Evolutionary conservation across 2,797 vertebrate genomes (phyloP).

Genomic region (Tragelaphus oryx): DNA sequence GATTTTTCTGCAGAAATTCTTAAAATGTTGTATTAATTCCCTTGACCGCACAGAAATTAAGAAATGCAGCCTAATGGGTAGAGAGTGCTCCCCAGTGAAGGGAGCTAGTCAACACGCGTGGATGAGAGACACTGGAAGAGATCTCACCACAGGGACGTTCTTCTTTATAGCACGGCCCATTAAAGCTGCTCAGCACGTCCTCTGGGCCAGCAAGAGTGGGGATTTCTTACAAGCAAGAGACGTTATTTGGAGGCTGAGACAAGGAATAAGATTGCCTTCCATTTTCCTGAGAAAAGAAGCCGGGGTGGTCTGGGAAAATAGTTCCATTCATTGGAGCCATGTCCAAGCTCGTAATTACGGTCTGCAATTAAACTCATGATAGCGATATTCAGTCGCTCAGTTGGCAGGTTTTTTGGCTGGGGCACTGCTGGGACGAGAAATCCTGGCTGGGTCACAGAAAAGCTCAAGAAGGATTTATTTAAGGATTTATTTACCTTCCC

Average conservation of each 20-base stretch:
- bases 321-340: slow-evolving; percentile 17
- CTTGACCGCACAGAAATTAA: background rate
- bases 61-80: background rate
- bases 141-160: background rate
- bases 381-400: slow-evolving; percentile 57
- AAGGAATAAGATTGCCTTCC: background rate
- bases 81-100: background rate
- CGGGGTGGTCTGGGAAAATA: slow-evolving; percentile 43
- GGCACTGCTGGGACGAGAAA: background rate
- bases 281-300: slow-evolving; percentile 37
- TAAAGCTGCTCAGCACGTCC: background rate
- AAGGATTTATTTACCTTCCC: background rate
- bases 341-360: slow-evolving; percentile 50
- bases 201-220: background rate
- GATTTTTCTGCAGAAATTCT: slow-evolving; percentile 26
- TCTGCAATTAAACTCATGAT: slow-evolving; percentile 58
- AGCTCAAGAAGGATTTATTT: slow-evolving; percentile 24
- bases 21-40: slow-evolving; percentile 24
- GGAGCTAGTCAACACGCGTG: background rate
- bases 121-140: background rate
- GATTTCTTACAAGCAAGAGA: background rate
- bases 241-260: background rate
- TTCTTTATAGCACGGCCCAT: background rate
- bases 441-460: slow-evolving; percentile 38
- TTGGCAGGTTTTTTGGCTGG: slow-evolving; percentile 52